Base-by-base conservation (phyloP, 2,797 vertebrate species). In the Rhinogobio ventralis region DNA sequence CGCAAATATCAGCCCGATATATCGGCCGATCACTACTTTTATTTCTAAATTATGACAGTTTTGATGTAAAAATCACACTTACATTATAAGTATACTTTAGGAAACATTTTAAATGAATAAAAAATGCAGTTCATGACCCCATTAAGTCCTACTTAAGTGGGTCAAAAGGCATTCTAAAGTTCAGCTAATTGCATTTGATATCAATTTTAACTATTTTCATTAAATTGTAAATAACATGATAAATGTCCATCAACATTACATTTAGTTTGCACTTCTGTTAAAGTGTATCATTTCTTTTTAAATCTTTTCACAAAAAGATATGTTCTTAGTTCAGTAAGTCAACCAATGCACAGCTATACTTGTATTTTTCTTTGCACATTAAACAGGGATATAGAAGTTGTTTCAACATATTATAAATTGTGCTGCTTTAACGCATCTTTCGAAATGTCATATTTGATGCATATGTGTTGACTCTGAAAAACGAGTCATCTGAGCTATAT, bases 381-480 rank as follows among this genome's bases (percentile, higher is more conserved):
- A 64, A 64, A 46, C 39, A 6, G 0, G 0, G 8, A 77, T 42
- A 76, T 19, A 20, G 25, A 13, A 53, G 6, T 11, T 7, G 1
- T 75, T 55, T 36, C n/a, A 36, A 23, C 19, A 14, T 7, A 33
- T 2, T 57, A 39, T 30, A 17, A 60, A 57, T 15, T 25, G 42
- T 17, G 14, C 7, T 7, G 9, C 10, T 28, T 46, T 78, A 64
- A 46, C 42, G 2, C 25, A 64, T 78, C n/a, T 28, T 78, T 64
- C 1, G 5, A 78, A 78, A 78, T 64, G 57, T 64, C 76, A 64
- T 64, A 46, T 78, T 64, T 78, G 10, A 78, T 78, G 39, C 39
- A 46, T 30, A 64, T 78, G 76, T 28, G 39, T 46, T 78, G 76
- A 46, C 57, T 78, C 25, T 30, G 25, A 30, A 45, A 64, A 78